Percentiles rank a stretch among this genome's conserved stretches.
phyloP scores from a whole-genome alignment of 2,888 invertebrate species.

The Julus scanicus region DNA sequence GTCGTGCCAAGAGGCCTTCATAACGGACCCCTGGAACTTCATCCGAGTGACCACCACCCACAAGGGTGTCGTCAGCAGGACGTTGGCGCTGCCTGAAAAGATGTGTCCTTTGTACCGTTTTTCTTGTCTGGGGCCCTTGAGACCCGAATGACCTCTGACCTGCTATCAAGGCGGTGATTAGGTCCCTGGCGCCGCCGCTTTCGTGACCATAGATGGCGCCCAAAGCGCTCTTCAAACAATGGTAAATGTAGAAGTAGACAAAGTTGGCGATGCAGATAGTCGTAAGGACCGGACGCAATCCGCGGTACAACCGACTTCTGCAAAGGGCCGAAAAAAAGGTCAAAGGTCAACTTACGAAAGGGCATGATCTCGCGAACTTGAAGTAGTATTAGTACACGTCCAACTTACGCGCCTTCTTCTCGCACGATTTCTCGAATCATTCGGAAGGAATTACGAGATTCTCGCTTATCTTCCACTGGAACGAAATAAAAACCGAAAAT shows the following conservation, averaged over 20 bases:
- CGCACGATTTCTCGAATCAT: constrained; percentile 75
- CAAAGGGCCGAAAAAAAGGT: no score
- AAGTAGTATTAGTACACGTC: no score
- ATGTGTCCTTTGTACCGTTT: no score
- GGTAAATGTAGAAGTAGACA: constrained; percentile 94
- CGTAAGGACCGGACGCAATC: constrained; percentile 83
- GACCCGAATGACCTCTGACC: no score
- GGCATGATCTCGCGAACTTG: no score
- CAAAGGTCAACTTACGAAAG: no score
- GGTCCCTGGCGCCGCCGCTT: constrained; percentile 74
- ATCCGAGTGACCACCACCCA: constrained; percentile 93
- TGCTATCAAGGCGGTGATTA: constrained; percentile 80
- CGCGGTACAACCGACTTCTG: constrained; percentile 78
- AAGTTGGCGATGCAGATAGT: constrained; percentile 90
- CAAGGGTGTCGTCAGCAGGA: constrained; percentile 85
- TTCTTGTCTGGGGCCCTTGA: no score
- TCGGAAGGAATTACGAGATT: constrained; percentile 76
- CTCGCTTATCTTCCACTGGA: constrained; percentile 75
- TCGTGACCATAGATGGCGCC: neutral
- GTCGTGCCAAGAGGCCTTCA: constrained; percentile 62
- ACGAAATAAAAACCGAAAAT: no score
- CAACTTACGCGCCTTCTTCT: constrained; percentile 76
- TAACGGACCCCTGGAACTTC: constrained; percentile 76
- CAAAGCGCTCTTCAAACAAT: constrained; percentile 76
- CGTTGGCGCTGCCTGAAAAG: constrained; percentile 81